Evolutionary conservation across 2,113 vertebrate species (phyloP), one percentile per base, ranked within the genome.

Genomic region (Labrus mixtus): DNA sequence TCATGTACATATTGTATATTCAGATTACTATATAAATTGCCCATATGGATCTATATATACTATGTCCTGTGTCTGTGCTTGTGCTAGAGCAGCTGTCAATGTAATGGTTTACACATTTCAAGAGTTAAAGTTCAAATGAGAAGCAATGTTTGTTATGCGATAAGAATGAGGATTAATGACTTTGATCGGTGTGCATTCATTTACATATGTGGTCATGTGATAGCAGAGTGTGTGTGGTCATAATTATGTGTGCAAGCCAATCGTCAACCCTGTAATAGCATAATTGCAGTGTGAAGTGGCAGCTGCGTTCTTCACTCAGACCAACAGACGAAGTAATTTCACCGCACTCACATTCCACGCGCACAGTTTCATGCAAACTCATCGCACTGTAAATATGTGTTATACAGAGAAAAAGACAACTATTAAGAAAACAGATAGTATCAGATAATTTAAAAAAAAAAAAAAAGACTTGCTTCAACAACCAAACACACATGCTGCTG

Each of bases 281-380:
- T 75, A 71, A 89, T 69, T 87, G 71, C 25, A 50, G 68, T 73
- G 61, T 85, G 61, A 79, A 87, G 83, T 69, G 67, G 69, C 80
- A 85, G 86, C 79, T 85, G 86, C 8, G 20, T 67, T 46, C 58
- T 77, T 46, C 55, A 70, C 59, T 72, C 12, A 61, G 76, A 67
- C 48, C 57, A 46, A 60, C 20, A 72, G 20, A 57, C 60, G 51
- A 41, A 73, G 63, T 51, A 10, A 72, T 64, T 53, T 68, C 0
- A 37, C 17, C 50, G 37, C 39, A 54, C 20, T 12, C 22, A 46
- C 43, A 25, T 37, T 58, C 20, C 43, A 60, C 54, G 73, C 13
- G 13, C 54, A 76, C 13, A 16, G 2, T 20, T 20, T 6, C 10
- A 41, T 36, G 23, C 20, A 50, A 12, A 54, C n/a, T 80, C 73